phyloP scores from a whole-genome alignment of 2,113 vertebrate species.

The Meleagris gallopavo region DNA sequence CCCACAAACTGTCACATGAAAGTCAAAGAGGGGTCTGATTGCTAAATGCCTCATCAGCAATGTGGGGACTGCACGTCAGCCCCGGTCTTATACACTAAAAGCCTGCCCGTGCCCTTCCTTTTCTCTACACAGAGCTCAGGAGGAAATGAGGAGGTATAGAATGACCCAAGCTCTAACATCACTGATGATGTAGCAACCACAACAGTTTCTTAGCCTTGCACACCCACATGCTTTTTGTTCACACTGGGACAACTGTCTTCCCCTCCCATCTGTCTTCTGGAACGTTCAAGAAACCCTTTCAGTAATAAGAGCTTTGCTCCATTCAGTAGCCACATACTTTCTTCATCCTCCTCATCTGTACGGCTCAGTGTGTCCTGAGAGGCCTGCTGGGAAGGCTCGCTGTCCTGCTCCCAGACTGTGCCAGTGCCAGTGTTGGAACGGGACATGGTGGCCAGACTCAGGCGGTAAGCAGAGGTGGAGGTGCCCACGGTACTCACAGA shows the following conservation, averaged over 20 bases:
- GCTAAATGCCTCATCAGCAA: not conserved
- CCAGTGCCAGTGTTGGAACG: conserved; percentile 98
- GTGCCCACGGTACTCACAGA: conserved; percentile 98
- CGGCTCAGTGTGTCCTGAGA: conserved; percentile 97
- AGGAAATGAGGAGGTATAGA: not conserved
- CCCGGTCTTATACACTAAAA: not conserved
- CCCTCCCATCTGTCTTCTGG: not conserved
- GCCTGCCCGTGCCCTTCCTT: not conserved
- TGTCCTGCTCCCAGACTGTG: conserved; percentile 98
- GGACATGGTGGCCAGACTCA: conserved; percentile 98
- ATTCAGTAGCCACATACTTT: conserved; percentile 83
- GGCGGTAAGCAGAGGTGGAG: conserved; percentile 94
- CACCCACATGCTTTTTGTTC: not conserved
- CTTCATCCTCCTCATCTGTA: conserved; percentile 98
- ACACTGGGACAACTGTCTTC: not conserved
- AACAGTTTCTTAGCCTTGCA: not conserved
- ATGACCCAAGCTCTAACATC: not conserved
- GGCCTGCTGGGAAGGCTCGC: conserved; percentile 95
- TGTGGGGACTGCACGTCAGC: not conserved
- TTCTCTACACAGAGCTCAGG: not conserved
- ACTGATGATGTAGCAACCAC: not conserved
- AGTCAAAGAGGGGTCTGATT: not conserved
- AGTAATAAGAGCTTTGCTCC: not conserved
- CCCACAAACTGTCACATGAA: not conserved
- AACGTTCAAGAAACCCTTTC: not conserved